Percentiles rank a stretch among this genome's conserved stretches.
phyloP scores from a whole-genome alignment of 2,888 invertebrate species.

The Caenorhabditis drosophilae region DNA sequence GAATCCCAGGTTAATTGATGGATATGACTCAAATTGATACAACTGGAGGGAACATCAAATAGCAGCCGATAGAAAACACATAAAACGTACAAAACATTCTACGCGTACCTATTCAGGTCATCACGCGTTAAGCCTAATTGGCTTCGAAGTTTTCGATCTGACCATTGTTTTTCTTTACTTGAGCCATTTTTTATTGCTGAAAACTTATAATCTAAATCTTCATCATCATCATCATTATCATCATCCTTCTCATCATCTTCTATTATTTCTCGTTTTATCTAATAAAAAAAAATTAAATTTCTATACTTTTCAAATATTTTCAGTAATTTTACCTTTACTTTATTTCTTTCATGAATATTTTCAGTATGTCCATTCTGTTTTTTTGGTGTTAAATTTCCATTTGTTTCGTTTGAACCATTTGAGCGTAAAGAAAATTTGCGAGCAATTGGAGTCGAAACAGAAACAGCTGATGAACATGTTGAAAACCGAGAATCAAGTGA shows the following conservation, averaged over 20 bases:
- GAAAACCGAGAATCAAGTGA: neutral
- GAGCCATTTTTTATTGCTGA: neutral
- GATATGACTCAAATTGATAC: too few species aligned
- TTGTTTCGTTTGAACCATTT: neutral
- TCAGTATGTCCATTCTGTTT: neutral
- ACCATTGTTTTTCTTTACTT: constrained; percentile 12
- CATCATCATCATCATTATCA: neutral
- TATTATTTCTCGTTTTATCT: neutral
- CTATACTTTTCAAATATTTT: neutral
- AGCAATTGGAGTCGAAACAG: neutral
- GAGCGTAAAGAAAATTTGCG: neutral
- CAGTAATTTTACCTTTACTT: neutral
- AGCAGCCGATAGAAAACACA: constrained; percentile 2
- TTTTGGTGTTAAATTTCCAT: neutral
- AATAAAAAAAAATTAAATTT: neutral
- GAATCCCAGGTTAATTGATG: neutral
- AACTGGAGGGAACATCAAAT: too few species aligned
- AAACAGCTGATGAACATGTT: neutral
- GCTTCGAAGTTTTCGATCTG: constrained; percentile 23
- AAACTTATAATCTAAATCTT: too few species aligned
- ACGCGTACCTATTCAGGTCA: constrained; percentile 42
- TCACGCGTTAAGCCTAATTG: constrained; percentile 38
- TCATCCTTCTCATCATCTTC: neutral
- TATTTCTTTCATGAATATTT: neutral
- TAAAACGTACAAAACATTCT: constrained; percentile 18